These are phyloP conservation scores for Caenorhabditis briggsae DNA, from an alignment of 1,140 invertebrate genomes.

Conservation along the genomic window DNA sequence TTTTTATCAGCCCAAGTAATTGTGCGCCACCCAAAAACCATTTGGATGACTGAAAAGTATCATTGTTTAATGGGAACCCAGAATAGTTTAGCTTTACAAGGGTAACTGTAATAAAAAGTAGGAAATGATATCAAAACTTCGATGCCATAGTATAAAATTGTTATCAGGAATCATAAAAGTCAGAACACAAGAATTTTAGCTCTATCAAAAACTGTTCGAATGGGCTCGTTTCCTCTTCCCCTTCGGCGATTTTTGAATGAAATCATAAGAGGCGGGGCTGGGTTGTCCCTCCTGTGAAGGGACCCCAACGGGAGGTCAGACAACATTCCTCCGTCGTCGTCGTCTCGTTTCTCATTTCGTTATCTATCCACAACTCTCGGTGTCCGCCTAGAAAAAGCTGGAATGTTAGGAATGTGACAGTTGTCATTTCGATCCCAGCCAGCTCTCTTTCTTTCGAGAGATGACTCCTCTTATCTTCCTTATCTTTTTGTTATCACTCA, in stretches of 20 bases:
- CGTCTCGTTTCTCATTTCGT: background rate
- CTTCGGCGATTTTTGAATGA: slow-evolving; percentile 36
- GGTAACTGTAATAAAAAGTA: no score
- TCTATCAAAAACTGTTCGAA: background rate
- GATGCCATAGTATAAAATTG: no score
- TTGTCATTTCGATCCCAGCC: background rate
- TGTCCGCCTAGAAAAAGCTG: slow-evolving; percentile 52
- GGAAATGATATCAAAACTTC: no score
- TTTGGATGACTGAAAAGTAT: no score
- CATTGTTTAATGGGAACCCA: no score
- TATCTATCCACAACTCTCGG: background rate
- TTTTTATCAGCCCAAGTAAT: no score
- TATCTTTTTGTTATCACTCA: slow-evolving; percentile 35
- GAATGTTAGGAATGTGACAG: slow-evolving; percentile 44
- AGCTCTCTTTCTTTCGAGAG: background rate
- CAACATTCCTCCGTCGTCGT: slow-evolving; percentile 28
- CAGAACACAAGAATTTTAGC: no score
- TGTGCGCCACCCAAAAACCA: no score
- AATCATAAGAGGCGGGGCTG: slow-evolving; percentile 26
- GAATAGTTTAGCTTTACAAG: no score
- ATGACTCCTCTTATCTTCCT: slow-evolving; percentile 38
- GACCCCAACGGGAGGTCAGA: slow-evolving; percentile 25
- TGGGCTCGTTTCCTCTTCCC: background rate
- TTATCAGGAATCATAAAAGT: no score
- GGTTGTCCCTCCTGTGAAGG: slow-evolving; percentile 9